phyloP scores from a whole-genome alignment of 2,888 invertebrate genomes.

The Labia minor region DNA sequence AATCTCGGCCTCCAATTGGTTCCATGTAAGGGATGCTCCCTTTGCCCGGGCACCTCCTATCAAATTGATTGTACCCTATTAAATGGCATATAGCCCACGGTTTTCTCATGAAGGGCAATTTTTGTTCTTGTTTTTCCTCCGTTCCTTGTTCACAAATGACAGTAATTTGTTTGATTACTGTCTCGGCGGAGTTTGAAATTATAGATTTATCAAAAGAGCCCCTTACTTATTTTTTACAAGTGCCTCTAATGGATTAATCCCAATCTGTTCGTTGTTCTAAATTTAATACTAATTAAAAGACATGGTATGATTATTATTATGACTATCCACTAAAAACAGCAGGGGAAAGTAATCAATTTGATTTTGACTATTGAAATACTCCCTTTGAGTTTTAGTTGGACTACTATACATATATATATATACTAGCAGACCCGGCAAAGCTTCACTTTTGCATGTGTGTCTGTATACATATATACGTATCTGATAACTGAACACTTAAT shows the following conservation, averaged over 20 bases:
- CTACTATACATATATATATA: too few relatives aligned
- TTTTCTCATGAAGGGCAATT: slow-evolving; percentile 7
- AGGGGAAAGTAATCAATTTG: too few relatives aligned
- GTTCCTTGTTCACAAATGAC: background rate
- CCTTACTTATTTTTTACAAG: background rate
- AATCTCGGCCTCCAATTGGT: background rate
- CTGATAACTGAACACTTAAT: too few relatives aligned
- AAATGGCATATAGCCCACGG: slow-evolving; percentile 1
- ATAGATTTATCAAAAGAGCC: background rate
- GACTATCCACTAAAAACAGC: too few relatives aligned
- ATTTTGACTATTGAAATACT: too few relatives aligned
- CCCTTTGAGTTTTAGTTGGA: too few relatives aligned
- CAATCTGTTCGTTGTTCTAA: background rate
- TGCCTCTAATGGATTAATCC: background rate
- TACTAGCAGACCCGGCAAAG: too few relatives aligned
- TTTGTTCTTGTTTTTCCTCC: slow-evolving; percentile 1
- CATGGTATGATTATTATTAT: too few relatives aligned
- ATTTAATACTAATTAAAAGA: too few relatives aligned
- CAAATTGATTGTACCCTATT: slow-evolving; percentile 7
- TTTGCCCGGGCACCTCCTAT: background rate
- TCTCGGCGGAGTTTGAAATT: background rate
- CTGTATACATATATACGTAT: too few relatives aligned
- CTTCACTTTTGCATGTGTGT: too few relatives aligned
- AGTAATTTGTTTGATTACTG: slow-evolving; percentile 13
- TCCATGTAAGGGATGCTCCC: background rate